Conservation (phyloP, 2,888 invertebrate species). For the Drosophila imparisetae region DNA sequence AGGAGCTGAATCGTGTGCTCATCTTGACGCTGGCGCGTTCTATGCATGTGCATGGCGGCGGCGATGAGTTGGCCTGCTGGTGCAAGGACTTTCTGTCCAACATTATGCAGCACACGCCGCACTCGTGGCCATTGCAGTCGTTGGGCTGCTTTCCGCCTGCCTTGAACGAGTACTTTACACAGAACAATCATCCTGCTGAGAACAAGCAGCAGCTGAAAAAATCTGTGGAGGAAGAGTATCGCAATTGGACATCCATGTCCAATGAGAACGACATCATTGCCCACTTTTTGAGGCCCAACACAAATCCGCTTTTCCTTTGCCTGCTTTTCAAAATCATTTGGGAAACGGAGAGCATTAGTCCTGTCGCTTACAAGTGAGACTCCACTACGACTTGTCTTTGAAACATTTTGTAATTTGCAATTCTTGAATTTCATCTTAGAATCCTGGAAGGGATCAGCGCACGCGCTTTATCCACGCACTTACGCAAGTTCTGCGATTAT, state of each 20-base stretch:
- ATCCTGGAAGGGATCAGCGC: constrained; percentile 97
- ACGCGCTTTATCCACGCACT: constrained; percentile 94
- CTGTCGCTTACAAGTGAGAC: constrained; percentile 95
- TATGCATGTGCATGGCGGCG: constrained; percentile 95
- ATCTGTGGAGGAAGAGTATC: constrained; percentile 97
- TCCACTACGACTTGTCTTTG: background rate
- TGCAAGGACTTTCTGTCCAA: constrained; percentile 95
- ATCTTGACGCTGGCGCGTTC: constrained; percentile 96
- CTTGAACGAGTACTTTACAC: constrained; percentile 94
- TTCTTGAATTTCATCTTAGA: constrained; percentile 85
- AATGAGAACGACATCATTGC: constrained; percentile 98
- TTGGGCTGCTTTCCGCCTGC: constrained; percentile 95
- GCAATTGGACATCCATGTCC: constrained; percentile 98
- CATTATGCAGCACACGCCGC: constrained; percentile 97
- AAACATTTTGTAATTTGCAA: background rate
- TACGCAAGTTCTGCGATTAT: constrained; percentile 97
- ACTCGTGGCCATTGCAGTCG: constrained; percentile 97
- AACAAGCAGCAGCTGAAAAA: constrained; percentile 96
- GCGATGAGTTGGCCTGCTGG: constrained; percentile 87
- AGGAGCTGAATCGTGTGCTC: constrained; percentile 96
- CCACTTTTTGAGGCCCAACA: constrained; percentile 97
- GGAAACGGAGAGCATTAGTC: constrained; percentile 96
- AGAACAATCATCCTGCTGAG: constrained; percentile 93
- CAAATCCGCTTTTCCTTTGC: constrained; percentile 95
- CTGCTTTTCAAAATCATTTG: constrained; percentile 97